Percentiles rank a stretch among this genome's conserved stretches.
These are phyloP conservation scores for Calliopsis andreniformis DNA, from an alignment of 1,140 invertebrate species.

Conservation along the genomic window DNA sequence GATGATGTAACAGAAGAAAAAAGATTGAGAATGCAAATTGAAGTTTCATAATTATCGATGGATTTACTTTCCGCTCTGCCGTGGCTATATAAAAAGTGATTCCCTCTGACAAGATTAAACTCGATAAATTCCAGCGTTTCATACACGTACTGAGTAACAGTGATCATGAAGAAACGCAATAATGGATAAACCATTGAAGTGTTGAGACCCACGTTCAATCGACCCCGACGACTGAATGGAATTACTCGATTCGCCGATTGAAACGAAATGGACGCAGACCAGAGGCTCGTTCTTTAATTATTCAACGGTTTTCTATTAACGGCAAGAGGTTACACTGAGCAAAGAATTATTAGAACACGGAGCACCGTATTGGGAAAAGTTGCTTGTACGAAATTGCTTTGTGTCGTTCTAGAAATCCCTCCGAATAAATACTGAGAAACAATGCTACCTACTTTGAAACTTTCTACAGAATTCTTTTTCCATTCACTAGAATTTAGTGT, in stretches of 20 bases:
- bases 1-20: no score
- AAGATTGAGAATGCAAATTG: no score
- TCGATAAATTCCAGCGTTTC: not conserved
- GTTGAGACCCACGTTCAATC: not conserved
- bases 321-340: not conserved
- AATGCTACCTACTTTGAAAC: no score
- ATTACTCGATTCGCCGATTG: not conserved
- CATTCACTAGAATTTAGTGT: no score
- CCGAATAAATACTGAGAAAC: no score
- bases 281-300: not conserved
- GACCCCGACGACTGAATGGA: not conserved
- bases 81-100: not conserved
- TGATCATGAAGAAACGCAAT: conserved; percentile 1
- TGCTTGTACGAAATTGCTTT: not conserved
- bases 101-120: not conserved
- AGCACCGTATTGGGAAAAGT: not conserved
- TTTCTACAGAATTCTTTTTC: no score
- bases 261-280: not conserved
- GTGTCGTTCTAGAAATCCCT: not conserved
- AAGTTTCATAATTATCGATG: no score
- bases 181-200: not conserved
- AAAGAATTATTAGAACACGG: not conserved
- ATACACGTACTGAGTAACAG: not conserved
- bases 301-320: not conserved
- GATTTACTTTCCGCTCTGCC: not conserved